A percentile compares a stretch with the other conserved stretches of the same genome.
Conservation (phyloP, 2,888 invertebrate genomes). For the Ophioninae sp. region DNA sequence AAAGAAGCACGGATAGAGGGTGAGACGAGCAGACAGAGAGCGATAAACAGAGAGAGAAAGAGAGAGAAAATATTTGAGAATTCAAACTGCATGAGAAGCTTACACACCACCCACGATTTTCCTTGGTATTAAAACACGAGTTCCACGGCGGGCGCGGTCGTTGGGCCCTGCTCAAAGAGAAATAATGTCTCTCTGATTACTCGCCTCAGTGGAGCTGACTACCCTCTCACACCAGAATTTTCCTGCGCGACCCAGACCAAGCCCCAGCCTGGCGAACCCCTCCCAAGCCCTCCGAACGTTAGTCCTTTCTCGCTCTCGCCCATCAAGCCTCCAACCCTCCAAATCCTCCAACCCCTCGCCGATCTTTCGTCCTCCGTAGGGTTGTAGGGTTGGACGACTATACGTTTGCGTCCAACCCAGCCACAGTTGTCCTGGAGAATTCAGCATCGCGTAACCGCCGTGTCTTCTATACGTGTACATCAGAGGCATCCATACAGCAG, state of each 20-base stretch:
- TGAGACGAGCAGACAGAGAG: too few relatives aligned
- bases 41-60: neutral
- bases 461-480: constrained; percentile 20
- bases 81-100: constrained; percentile 61
- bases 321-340: constrained; percentile 3
- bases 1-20: neutral
- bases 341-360: constrained; percentile 26
- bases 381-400: neutral
- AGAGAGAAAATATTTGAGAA: constrained; percentile 54
- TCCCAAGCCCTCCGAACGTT: constrained; percentile 22
- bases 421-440: constrained; percentile 58
- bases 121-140: constrained; percentile 78
- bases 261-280: neutral
- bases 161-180: constrained; percentile 77
- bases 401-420: constrained; percentile 34
- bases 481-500: neutral
- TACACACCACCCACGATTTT: constrained; percentile 75
- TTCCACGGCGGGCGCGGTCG: constrained; percentile 42
- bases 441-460: constrained; percentile 40
- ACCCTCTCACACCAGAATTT: constrained; percentile 63
- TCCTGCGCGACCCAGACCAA: constrained; percentile 39
- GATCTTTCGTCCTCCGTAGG: constrained; percentile 20
- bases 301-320: constrained; percentile 25
- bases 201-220: constrained; percentile 79
- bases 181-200: constrained; percentile 81